These are phyloP conservation scores for Chloropsis cyanopogon DNA, from an alignment of 2,113 vertebrate genomes.

Conservation along the genomic window DNA sequence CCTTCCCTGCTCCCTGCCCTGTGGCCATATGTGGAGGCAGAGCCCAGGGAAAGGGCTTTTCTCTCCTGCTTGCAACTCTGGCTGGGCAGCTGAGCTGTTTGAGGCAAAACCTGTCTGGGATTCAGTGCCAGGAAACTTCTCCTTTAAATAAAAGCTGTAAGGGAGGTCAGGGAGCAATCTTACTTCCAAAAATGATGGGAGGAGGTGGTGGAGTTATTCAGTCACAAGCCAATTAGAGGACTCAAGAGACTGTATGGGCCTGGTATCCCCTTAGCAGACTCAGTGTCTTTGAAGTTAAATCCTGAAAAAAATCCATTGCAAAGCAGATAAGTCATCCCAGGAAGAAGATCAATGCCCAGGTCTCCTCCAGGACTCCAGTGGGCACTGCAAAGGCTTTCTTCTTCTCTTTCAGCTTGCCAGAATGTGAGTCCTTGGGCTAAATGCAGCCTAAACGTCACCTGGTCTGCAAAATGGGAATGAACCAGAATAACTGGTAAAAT, in stretches of 20 bases:
- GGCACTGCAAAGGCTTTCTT: neutral
- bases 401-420: neutral
- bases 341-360: neutral
- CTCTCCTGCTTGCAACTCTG: neutral
- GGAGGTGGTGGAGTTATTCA: neutral
- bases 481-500: neutral
- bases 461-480: neutral
- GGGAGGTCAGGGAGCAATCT: neutral
- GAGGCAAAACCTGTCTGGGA: neutral
- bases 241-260: neutral
- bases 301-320: accelerated
- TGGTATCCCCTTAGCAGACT: neutral
- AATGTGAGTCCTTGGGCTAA: neutral
- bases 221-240: neutral
- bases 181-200: neutral
- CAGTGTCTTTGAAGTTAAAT: neutral
- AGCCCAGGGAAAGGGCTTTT: neutral
- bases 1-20: neutral
- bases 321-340: neutral
- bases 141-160: neutral
- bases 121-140: neutral
- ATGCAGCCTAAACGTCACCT: neutral
- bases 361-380: neutral
- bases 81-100: neutral
- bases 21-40: neutral